These are phyloP conservation scores for Tokudaia muenninki DNA, from an alignment of 2,797 vertebrate genomes.

Conservation along the genomic window DNA sequence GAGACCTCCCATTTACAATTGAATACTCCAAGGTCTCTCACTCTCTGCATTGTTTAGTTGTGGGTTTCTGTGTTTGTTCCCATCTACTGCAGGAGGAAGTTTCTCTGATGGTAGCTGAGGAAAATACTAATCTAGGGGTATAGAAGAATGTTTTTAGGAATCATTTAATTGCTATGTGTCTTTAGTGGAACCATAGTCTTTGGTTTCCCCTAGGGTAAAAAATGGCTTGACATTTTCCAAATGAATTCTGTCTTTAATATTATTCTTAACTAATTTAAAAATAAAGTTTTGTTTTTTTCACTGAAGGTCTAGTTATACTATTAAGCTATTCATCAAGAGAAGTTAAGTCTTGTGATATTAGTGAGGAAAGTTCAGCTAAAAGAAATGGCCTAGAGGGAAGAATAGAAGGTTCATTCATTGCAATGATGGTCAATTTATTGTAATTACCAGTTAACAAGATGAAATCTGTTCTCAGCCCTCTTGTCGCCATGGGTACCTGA, in stretches of 20 bases:
- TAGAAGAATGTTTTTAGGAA: background rate
- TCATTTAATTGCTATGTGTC: background rate
- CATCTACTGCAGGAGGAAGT: background rate
- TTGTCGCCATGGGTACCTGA: background rate
- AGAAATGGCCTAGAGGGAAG: background rate
- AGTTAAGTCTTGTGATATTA: slow-evolving; percentile 6
- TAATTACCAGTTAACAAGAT: background rate
- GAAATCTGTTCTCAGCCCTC: background rate
- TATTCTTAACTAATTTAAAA: background rate
- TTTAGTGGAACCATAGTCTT: background rate
- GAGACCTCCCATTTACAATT: background rate
- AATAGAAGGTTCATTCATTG: background rate
- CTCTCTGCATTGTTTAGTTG: background rate
- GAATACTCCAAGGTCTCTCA: background rate
- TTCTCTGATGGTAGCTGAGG: background rate
- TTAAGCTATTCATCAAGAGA: slow-evolving; percentile 8
- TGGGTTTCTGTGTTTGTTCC: background rate
- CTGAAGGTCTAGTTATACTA: background rate
- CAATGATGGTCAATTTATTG: background rate
- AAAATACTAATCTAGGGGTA: background rate
- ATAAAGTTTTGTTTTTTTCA: background rate
- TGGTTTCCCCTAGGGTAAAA: background rate
- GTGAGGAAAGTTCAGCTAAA: background rate
- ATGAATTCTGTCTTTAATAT: background rate
- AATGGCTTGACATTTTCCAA: slow-evolving; percentile 17